Evolutionary conservation across 1,140 invertebrate species (phyloP).

Genomic region (Papilio xuthus): DNA sequence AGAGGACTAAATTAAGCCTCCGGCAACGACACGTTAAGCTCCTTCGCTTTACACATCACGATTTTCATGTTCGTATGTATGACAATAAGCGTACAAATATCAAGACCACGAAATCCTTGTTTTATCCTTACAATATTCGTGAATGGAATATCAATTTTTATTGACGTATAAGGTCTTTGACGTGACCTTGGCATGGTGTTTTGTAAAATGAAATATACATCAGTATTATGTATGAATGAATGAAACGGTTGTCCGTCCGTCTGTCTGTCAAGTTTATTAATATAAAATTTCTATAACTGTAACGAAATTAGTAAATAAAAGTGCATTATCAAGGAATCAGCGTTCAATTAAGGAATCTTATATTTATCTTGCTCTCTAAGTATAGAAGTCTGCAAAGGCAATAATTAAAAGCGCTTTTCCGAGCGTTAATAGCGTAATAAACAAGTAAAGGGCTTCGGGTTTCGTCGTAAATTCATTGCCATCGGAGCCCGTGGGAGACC

Average conservation of each 20-base stretch:
- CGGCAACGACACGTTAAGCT: not conserved
- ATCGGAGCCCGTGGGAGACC: conserved; percentile 43
- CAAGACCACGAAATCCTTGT: conserved; percentile 12
- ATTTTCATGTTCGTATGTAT: not conserved
- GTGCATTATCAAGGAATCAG: too few relatives aligned
- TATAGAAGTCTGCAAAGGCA: not conserved
- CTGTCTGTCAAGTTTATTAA: too few relatives aligned
- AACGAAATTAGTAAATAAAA: too few relatives aligned
- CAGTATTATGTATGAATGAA: not conserved
- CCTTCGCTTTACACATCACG: not conserved
- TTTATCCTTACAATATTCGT: conserved; percentile 1
- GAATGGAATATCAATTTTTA: not conserved
- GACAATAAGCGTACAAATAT: not conserved
- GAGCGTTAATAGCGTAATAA: conserved; percentile 28
- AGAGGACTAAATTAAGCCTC: too few relatives aligned
- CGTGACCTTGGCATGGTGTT: not conserved
- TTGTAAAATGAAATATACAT: not conserved
- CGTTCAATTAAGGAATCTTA: not conserved
- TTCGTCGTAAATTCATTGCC: conserved; percentile 34
- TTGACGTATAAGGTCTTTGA: not conserved
- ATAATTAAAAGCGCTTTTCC: conserved; percentile 30
- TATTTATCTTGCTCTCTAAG: not conserved
- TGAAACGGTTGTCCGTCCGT: too few relatives aligned
- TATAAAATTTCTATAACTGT: too few relatives aligned
- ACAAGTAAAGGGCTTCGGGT: conserved; percentile 32